Evolutionary conservation across 1,140 invertebrate species (phyloP).

Genomic region (Armadillidium nasatum): DNA sequence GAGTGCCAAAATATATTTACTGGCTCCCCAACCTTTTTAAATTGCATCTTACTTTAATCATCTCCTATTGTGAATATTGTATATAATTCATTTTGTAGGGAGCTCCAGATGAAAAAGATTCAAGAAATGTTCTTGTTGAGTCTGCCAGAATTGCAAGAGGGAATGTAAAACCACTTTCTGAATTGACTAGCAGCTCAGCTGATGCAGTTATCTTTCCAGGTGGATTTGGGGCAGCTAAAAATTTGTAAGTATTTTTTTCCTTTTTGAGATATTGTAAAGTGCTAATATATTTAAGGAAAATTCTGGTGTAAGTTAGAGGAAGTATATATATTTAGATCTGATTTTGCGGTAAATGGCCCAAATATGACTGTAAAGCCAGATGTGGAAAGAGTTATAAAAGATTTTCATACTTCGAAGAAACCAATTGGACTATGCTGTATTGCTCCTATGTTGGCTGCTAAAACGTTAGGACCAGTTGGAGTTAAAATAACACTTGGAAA

Average conservation of each 20-base stretch:
- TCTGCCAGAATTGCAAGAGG: conserved; percentile 59
- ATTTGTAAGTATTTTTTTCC: conserved; percentile 53
- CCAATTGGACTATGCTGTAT: conserved; percentile 61
- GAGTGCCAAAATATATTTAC: not conserved
- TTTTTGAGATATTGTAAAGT: conserved; percentile 16
- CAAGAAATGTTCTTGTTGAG: conserved; percentile 58
- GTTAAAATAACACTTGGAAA: conserved; percentile 59
- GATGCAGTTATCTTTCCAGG: conserved; percentile 60
- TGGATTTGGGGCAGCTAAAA: conserved; percentile 61
- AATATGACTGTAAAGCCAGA: conserved; percentile 55
- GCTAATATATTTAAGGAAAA: not conserved
- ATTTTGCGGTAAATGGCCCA: conserved; percentile 57
- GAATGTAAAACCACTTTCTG: conserved; percentile 52
- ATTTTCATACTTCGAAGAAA: conserved; percentile 57
- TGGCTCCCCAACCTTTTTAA: too few species aligned
- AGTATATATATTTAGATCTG: conserved; percentile 50
- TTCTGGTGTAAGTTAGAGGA: too few species aligned
- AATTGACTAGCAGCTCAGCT: conserved; percentile 50
- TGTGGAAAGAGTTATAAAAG: conserved; percentile 54
- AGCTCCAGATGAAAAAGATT: conserved; percentile 36
- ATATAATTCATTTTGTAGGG: too few species aligned
- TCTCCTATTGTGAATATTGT: not conserved
- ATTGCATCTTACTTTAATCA: not conserved
- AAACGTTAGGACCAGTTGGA: conserved; percentile 50
- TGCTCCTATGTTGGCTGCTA: conserved; percentile 57